phyloP scores from a whole-genome alignment of 2,113 vertebrate genomes.

The Tonatia bakeri region DNA sequence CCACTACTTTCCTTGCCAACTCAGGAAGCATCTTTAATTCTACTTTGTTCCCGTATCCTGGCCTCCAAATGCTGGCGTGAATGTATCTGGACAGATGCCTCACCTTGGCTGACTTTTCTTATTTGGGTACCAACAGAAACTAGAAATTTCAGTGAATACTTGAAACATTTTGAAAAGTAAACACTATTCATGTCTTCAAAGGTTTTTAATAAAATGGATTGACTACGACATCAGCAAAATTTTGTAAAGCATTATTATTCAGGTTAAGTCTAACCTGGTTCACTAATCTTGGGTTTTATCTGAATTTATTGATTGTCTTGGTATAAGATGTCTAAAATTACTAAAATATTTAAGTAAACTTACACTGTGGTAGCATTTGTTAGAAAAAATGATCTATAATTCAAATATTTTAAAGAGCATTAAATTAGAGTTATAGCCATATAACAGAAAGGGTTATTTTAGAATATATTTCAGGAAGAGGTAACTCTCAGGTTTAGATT shows the following conservation, averaged over 20 bases:
- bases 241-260: not conserved
- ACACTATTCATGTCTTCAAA: not conserved
- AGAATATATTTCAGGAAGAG: not conserved
- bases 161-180: not conserved
- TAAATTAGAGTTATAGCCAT: not conserved
- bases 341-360: constrained; percentile 5
- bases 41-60: not conserved
- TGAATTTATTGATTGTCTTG: constrained; percentile 23
- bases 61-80: not conserved
- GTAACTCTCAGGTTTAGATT: constrained; percentile 23
- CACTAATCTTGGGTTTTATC: not conserved
- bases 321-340: constrained; percentile 13
- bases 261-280: not conserved
- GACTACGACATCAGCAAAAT: not conserved
- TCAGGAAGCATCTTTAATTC: not conserved
- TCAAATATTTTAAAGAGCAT: not conserved
- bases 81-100: not conserved
- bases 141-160: not conserved
- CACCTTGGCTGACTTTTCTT: not conserved
- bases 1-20: not conserved
- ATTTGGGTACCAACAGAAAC: not conserved
- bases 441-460: not conserved
- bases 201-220: not conserved
- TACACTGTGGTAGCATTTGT: not conserved
- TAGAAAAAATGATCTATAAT: not conserved